Evolutionary conservation across 2,113 vertebrate species (phyloP).

Genomic region (Chloropsis hardwickii): DNA sequence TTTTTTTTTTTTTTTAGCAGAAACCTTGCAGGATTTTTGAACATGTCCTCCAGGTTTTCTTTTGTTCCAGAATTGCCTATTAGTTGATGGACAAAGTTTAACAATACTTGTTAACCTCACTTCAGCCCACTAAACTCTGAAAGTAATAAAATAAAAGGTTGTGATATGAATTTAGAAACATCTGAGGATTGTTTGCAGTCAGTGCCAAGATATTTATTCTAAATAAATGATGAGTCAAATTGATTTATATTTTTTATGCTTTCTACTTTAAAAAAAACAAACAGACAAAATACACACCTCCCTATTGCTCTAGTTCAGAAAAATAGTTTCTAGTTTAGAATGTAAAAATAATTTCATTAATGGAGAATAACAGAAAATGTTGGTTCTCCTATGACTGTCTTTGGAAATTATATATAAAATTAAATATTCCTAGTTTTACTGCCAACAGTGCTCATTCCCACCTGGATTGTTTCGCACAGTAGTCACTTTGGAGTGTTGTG

Average conservation of each 20-base stretch:
- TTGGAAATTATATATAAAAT: background rate
- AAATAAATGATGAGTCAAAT: background rate
- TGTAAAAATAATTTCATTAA: background rate
- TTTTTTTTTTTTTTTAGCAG: background rate
- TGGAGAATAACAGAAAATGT: background rate
- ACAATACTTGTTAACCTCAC: background rate
- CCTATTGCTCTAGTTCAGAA: background rate
- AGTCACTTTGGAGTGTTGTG: background rate
- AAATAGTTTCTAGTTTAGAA: background rate
- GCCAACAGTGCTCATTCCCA: background rate
- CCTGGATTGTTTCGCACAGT: background rate
- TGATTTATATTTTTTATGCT: background rate
- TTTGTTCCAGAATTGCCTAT: background rate
- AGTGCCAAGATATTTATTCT: background rate
- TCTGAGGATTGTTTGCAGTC: background rate
- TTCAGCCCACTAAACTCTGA: background rate
- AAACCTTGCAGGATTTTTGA: background rate
- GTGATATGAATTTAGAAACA: background rate
- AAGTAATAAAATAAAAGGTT: background rate
- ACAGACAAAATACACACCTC: background rate
- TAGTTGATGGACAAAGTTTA: background rate
- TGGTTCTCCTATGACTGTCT: background rate
- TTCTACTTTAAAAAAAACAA: background rate
- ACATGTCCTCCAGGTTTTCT: background rate
- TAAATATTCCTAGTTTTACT: background rate